Percentiles rank a stretch among this genome's conserved stretches.
Evolutionary conservation across 2,797 vertebrate species (phyloP).

Genomic region (Artibeus jamaicensis): DNA sequence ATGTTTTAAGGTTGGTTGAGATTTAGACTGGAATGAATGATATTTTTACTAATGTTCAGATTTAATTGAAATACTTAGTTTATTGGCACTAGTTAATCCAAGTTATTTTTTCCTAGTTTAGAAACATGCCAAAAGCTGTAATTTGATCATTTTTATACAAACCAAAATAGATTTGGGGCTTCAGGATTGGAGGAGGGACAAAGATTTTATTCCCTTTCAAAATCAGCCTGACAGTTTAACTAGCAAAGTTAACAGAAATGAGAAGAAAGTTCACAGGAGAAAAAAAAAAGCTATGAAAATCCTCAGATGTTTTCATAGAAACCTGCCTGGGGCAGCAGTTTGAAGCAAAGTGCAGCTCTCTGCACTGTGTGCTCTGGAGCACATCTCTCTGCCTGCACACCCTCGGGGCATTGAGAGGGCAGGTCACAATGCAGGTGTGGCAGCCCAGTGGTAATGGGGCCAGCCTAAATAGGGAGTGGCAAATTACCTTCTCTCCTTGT

Average conservation of each 20-base stretch:
- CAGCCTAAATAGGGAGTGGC: neutral
- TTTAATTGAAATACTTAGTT: conserved; percentile 74
- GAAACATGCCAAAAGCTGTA: conserved; percentile 55
- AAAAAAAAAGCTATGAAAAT: conserved; percentile 45
- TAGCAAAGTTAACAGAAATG: conserved; percentile 65
- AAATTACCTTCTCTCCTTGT: no score
- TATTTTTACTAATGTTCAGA: conserved; percentile 54
- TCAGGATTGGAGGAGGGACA: conserved; percentile 43
- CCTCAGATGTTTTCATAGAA: neutral
- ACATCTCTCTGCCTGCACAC: rapidly evolving
- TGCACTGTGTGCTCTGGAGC: rapidly evolving
- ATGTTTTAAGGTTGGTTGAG: conserved; percentile 49
- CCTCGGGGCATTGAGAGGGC: neutral
- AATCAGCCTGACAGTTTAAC: conserved; percentile 46
- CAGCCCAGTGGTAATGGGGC: no score
- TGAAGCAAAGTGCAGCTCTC: neutral
- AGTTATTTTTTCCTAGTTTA: conserved; percentile 73
- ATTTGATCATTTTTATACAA: conserved; percentile 68
- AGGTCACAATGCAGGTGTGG: rapidly evolving
- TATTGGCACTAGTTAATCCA: conserved; percentile 63
- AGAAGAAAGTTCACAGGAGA: conserved; percentile 56
- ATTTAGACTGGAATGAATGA: conserved; percentile 55
- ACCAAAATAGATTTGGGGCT: conserved; percentile 67
- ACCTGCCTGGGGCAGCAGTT: neutral
- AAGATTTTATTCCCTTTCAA: conserved; percentile 32